These are phyloP conservation scores for Nasonia vitripennis DNA, from an alignment of 1,140 invertebrate genomes.

Conservation along the genomic window DNA sequence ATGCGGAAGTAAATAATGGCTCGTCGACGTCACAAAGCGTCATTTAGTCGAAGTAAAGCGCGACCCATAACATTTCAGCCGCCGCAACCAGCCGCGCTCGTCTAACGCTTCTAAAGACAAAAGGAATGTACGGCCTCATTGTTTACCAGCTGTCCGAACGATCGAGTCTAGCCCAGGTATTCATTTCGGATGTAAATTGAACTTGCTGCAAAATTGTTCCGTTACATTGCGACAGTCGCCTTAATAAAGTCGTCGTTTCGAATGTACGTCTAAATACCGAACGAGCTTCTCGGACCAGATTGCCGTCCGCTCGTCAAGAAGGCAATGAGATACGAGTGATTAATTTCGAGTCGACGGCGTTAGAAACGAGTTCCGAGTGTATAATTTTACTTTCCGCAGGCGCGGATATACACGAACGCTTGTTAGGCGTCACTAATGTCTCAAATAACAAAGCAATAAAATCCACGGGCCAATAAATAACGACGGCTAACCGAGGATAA, in stretches of 20 bases:
- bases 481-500: constrained; percentile 11
- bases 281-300: neutral
- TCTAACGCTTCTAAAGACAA: neutral
- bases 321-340: constrained; percentile 24
- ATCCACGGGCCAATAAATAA: constrained; percentile 12
- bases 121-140: neutral
- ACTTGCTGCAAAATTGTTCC: neutral
- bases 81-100: neutral
- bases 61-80: constrained; percentile 19
- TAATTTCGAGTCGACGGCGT: neutral
- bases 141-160: neutral
- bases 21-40: constrained; percentile 46
- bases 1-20: constrained; percentile 57
- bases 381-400: neutral
- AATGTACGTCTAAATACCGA: constrained; percentile 30
- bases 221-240: neutral
- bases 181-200: constrained; percentile 6
- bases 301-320: neutral
- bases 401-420: neutral
- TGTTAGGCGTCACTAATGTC: constrained; percentile 24
- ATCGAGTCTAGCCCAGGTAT: constrained; percentile 9
- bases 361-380: constrained; percentile 25
- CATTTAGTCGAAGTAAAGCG: constrained; percentile 39
- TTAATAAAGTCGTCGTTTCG: constrained; percentile 4
- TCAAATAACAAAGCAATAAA: constrained; percentile 42